These are phyloP conservation scores for Pilophorus perplexus DNA, from an alignment of 2,888 invertebrate species.

Conservation along the genomic window DNA sequence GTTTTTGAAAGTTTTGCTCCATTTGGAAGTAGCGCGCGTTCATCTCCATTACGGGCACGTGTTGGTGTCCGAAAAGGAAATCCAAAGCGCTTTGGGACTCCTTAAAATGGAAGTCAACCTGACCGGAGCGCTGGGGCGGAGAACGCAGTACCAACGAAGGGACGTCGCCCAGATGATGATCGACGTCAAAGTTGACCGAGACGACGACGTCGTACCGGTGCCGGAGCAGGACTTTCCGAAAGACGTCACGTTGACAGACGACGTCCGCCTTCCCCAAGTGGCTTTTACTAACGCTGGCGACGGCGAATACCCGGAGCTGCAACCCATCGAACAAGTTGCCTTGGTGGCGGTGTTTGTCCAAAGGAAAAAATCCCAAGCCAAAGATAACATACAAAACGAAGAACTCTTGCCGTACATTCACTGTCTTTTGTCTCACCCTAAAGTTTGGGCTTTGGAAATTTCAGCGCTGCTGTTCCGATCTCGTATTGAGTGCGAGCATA, in stretches of 20 bases:
- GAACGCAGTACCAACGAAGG: constrained; percentile 84
- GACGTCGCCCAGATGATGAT: constrained; percentile 75
- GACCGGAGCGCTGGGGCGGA: constrained; percentile 77
- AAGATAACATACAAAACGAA: constrained; percentile 76
- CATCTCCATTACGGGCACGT: constrained; percentile 73
- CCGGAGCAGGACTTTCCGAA: constrained; percentile 49
- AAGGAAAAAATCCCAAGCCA: constrained; percentile 70
- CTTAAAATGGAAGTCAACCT: constrained; percentile 68
- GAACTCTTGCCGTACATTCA: constrained; percentile 76
- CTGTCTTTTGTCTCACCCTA: constrained; percentile 62
- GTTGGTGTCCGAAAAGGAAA: constrained; percentile 65
- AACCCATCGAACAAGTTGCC: constrained; percentile 73
- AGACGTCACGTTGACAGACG: constrained; percentile 76
- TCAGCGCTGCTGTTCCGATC: constrained; percentile 74
- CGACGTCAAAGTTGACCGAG: constrained; percentile 42
- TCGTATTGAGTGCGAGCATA: constrained; percentile 70
- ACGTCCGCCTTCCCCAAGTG: constrained; percentile 77
- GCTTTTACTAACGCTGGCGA: constrained; percentile 64
- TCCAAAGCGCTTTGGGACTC: constrained; percentile 62
- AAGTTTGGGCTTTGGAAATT: constrained; percentile 73
- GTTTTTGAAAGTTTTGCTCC: constrained; percentile 54
- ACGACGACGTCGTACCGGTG: background rate
- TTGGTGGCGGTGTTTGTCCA: constrained; percentile 73
- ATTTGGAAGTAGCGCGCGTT: constrained; percentile 61
- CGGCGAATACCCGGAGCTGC: constrained; percentile 56